Base-by-base conservation (phyloP, 2,797 vertebrate genomes). In the Dallia pectoralis region DNA sequence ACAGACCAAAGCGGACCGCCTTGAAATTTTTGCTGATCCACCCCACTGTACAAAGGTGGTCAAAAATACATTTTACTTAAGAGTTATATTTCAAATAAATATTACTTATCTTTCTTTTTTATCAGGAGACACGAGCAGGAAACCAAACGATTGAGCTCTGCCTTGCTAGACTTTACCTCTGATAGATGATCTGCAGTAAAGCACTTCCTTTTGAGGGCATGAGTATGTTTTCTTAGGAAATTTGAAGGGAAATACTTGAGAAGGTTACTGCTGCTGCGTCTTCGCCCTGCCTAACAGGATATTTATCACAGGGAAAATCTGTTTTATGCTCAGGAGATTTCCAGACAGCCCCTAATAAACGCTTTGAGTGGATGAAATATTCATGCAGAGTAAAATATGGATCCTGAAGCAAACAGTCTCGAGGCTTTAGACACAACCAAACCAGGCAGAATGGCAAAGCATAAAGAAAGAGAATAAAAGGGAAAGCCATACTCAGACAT, bases 301-400 rank as follows among this genome's bases (percentile, higher is more conserved):
- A 89, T 91, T 91, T 87, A 89, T 92, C 83, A 87, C 75, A 53
- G 70, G 77, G 62, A 49, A 33, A 66, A 87, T 87, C 77, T 89
- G 82, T 78, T 88, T 89, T 79, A 87, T 61, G 62, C 89, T 86
- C 74, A 77, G 85, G 87, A 89, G 82, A 86, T 85, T 89, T 83
- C 82, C 78, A 84, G 88, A 86, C 81, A 49, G 74, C 77, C 81
- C 76, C 82, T 90, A 90, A 91, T 91, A 92, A 91, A 91, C 67
- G 78, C 85, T 89, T 88, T 85, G 79, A 88, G 71, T 30, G 64
- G 77, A 91, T 90, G 84, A 92, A 92, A 92, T 91, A 93, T 91
- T 91, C 87, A 92, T 89, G 81, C 76, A 22, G 83, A 88, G 87
- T 90, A 89, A 91, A 92, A 91, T 90, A 89, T 89, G 84, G 88